These are phyloP conservation scores for Zaprionus lineosus DNA, from an alignment of 2,888 invertebrate species.

Conservation along the genomic window DNA sequence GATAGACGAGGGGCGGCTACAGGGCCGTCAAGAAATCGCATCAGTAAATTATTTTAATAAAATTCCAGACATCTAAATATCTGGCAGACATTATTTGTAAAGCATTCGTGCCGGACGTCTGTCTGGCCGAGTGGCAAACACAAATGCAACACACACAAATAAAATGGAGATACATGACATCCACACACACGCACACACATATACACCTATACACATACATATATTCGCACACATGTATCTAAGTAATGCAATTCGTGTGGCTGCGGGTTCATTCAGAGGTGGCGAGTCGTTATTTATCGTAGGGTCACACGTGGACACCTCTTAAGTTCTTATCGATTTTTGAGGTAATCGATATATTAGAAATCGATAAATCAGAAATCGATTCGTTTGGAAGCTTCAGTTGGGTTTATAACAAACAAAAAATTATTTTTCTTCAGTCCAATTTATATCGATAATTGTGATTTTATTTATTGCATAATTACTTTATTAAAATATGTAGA, in stretches of 20 bases:
- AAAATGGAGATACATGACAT: too few relatives aligned
- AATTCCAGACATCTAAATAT: slow-evolving; percentile 66
- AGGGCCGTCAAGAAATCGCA: slow-evolving; percentile 25
- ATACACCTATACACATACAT: not conserved
- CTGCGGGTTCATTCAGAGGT: slow-evolving; percentile 13
- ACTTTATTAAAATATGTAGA: too few relatives aligned
- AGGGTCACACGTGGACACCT: too few relatives aligned
- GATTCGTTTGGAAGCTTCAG: too few relatives aligned
- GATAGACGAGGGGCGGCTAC: not conserved
- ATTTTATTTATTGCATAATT: too few relatives aligned
- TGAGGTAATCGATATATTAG: too few relatives aligned
- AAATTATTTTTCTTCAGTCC: too few relatives aligned
- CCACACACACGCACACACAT: slow-evolving; percentile 2
- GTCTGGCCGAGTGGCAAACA: slow-evolving; percentile 20
- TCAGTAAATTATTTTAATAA: slow-evolving; percentile 63
- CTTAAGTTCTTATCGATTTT: too few relatives aligned
- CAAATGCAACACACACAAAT: slow-evolving; percentile 6
- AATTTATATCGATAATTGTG: too few relatives aligned
- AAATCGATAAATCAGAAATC: too few relatives aligned
- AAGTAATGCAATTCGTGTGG: slow-evolving; percentile 22
- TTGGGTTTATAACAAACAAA: too few relatives aligned
- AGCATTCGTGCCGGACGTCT: slow-evolving; percentile 32
- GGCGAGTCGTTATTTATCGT: not conserved
- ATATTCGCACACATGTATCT: not conserved
- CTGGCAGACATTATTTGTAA: slow-evolving; percentile 33